Base-by-base conservation (phyloP, 1,140 invertebrate genomes). In the Neodiprion pinetum region DNA sequence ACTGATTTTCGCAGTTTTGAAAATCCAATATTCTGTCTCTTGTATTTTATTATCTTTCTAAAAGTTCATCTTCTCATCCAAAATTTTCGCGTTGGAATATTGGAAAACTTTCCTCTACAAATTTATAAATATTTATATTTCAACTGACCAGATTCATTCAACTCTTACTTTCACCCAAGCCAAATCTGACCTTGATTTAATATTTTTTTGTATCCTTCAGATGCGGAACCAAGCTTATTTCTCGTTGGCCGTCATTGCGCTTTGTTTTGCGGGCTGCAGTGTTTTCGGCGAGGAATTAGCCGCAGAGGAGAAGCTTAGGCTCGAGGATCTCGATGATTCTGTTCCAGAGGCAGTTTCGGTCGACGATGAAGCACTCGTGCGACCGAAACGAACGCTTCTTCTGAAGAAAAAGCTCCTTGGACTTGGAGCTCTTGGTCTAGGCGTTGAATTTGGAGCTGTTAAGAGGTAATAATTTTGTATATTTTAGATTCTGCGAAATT, bases 381-480 rank as follows among this genome's bases (percentile, higher is more conserved):
- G 77, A 14, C 50, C 65, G 11, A 78, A 78, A 66, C 71, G 77
- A 48, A 74, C 77, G 11, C 47, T 78, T 9, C 48, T 78, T 10
- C 40, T 78, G n/a, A 76, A 76, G 53, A 76, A 76, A 12, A 76
- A 76, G 53, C 21, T 74, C 11, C 71, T 78, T 1, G 75, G 71
- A 10, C 72, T 47, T 21, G 77, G 75, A 7, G 72, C 75, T 14
- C n/a, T 78, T 14, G 77, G 75, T 12, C 71, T 78, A 12, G 77
- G 77, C 2, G 48, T 78, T 2, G 77, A 75, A 14, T 49, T 76
- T 67, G 77, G 77, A 9, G 77, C 77, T n/a, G n/a, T 76, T 50
- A 78, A 78, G 68, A 72, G 75, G 77, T 78, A 78, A 40, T 40
- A 40, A 40, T 40, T 40, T 40, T 5, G 28, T 40, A 40, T 40